A percentile compares a stretch with the other conserved stretches of the same genome.
phyloP scores from a whole-genome alignment of 2,888 invertebrate species.

The Drosophila koepferae region DNA sequence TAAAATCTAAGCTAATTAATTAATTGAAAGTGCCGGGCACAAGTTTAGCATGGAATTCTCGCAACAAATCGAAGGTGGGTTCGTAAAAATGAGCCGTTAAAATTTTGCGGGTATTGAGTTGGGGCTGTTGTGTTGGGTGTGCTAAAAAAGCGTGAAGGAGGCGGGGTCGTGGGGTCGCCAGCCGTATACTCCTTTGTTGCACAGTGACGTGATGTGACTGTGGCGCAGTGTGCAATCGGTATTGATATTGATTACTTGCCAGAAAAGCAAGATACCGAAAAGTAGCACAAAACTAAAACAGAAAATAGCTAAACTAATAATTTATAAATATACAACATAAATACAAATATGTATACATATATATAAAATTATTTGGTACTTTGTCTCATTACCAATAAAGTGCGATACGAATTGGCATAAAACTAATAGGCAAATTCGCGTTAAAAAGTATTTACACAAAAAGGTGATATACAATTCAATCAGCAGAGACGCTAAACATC shows the following conservation, averaged over 20 bases:
- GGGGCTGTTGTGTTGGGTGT: slow-evolving; percentile 8
- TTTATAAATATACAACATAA: background rate
- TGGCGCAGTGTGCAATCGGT: slow-evolving; percentile 75
- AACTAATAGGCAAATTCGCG: slow-evolving; percentile 3
- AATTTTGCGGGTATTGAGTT: slow-evolving; percentile 17
- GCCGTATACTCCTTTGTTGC: slow-evolving; percentile 54
- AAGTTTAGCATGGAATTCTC: slow-evolving; percentile 79
- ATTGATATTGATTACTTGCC: slow-evolving; percentile 75
- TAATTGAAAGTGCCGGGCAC: slow-evolving; percentile 18
- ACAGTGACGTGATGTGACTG: slow-evolving; percentile 76
- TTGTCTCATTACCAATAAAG: slow-evolving; percentile 38
- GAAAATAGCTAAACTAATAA: slow-evolving; percentile 12
- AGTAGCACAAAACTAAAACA: background rate
- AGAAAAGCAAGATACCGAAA: slow-evolving; percentile 70
- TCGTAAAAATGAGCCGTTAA: slow-evolving; percentile 33
- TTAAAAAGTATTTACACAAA: slow-evolving; percentile 26
- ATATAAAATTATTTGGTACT: background rate
- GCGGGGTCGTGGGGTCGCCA: slow-evolving; percentile 26
- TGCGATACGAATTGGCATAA: slow-evolving; percentile 49
- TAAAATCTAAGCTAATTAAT: slow-evolving; percentile 8
- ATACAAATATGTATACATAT: background rate
- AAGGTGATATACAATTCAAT: slow-evolving; percentile 43
- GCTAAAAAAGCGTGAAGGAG: slow-evolving; percentile 5
- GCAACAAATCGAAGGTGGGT: slow-evolving; percentile 84
- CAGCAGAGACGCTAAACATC: slow-evolving; percentile 80